Base-by-base conservation (phyloP, 1,140 invertebrate species). In the Agrilus planipennis region DNA sequence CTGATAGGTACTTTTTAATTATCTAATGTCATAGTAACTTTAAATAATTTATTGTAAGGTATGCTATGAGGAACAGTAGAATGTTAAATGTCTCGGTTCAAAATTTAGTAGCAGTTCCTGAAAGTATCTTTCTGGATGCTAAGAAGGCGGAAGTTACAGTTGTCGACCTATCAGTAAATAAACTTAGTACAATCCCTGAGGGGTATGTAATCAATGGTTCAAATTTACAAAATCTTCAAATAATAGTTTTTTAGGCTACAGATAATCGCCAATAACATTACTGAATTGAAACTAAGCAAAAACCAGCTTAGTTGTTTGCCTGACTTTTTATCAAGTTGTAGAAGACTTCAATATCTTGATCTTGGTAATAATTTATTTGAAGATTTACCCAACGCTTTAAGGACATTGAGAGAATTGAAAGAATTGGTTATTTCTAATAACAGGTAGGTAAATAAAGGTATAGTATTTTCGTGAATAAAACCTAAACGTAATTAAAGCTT, bases 341-440 rank as follows among this genome's bases (percentile, higher is more conserved):
- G 54, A 2, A 71, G 75, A 43, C 60, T 92, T 10, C 73, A 77
- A 30, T 81, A 67, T 50, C 57, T 90, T 10, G 81, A 90, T 64
- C 60, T 90, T 44, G 81, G 83, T 38, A 83, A 77, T 55, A 92
- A 93, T 66, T 59, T 65, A 22, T 62, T 93, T 11, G 52, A 59
- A 2, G 70, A 75, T 37, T 63, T 93, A 31, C 87, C 88, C 0
- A 44, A 55, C 1, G 78, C 76, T 51, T 63, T 90, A 29, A 62
- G 68, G 9, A 52, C 62, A 1, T 55, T 89, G 20, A 68, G 74
- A 36, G 67, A 73, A 38, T 56, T 93, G 30, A 71, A 84, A 51
- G 86, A 91, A 63, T 66, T 93, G 1, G 79, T 83, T 49, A 69
- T 92, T 41, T 76, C 77, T 1, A 79, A 76, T 55, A 92, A 93